Base-by-base conservation (phyloP, 2,888 invertebrate species). In the Amiota mariae region DNA sequence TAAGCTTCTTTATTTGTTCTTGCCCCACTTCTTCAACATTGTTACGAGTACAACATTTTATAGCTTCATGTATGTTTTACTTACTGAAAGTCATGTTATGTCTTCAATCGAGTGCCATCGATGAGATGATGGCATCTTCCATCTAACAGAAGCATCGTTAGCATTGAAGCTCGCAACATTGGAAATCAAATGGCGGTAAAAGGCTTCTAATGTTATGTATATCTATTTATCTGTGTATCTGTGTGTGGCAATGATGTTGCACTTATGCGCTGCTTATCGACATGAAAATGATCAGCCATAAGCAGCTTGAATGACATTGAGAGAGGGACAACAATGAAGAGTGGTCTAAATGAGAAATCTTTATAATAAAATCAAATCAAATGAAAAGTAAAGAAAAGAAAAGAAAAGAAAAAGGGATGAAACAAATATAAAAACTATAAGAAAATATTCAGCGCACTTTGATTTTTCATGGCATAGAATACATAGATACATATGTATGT, bases 161-260 rank as follows among this genome's bases (percentile, higher is more conserved):
- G 64, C 9, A 15, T 47, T 47, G 46, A 10, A 36, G 36, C 36
- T 36, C n/a, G 13, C 11, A 10, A n/a, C 48, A 15, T 66, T 66
- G 48, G 48, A 48, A 66, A 66, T 66, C 66, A 66, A 36, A 20
- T 20, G 9, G 66, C 66, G 48, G 20, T 18, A 48, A 66, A 66
- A 49, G 70, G 12, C 54, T n/a, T 63, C 78, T 74, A 59, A 36
- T 36, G n/a, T 77, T 79, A 15, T 66, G 46, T 66, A n/a, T n/a
- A n/a, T n/a, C n/a, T n/a, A n/a, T n/a, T n/a, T n/a, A n/a, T n/a
- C n/a, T n/a, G n/a, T 66, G 18, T 24, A 8, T 57, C 15, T 57
- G 15, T 57, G 57, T 57, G 59, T 78, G 84, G 82, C 82, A 83
- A 84, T 84, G 84, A 84, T 84, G 79, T 81, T 84, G 84, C 84